Evolutionary conservation across 2,888 invertebrate genomes (phyloP).

Genomic region (Thumatha senex): DNA sequence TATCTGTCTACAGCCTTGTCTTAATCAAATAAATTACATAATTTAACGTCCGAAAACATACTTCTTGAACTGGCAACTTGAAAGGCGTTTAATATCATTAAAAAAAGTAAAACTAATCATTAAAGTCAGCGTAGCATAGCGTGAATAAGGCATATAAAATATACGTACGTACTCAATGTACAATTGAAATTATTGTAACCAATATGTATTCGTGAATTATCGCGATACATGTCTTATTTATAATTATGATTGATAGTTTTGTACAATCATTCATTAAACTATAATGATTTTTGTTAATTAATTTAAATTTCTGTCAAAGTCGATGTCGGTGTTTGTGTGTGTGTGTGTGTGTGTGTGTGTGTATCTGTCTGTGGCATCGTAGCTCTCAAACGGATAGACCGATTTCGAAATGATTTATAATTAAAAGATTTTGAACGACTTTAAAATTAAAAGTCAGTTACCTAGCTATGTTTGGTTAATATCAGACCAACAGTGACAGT

Average conservation of each 20-base stretch:
- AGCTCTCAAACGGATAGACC: too few species aligned
- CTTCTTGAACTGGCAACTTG: neutral
- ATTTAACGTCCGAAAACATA: neutral
- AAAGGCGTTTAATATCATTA: constrained; percentile 20
- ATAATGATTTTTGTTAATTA: neutral
- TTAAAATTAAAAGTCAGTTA: too few species aligned
- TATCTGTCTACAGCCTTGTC: neutral
- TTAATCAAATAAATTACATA: neutral
- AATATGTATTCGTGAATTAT: too few species aligned
- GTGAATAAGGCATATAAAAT: neutral
- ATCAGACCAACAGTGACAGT: too few species aligned
- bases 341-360: too few species aligned
- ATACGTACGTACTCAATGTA: too few species aligned
- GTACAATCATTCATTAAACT: neutral
- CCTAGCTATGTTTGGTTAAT: too few species aligned
- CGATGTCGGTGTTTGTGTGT: too few species aligned
- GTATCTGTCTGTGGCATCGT: too few species aligned
- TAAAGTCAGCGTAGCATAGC: neutral
- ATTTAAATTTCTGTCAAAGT: neutral
- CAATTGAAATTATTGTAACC: too few species aligned
- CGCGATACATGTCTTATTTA: neutral
- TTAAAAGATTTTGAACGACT: too few species aligned
- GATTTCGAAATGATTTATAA: too few species aligned
- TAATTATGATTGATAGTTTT: neutral
- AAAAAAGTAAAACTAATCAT: constrained; percentile 16